Evolutionary conservation across 2,888 invertebrate species (phyloP).

Genomic region (Eupithecia subumbrata): DNA sequence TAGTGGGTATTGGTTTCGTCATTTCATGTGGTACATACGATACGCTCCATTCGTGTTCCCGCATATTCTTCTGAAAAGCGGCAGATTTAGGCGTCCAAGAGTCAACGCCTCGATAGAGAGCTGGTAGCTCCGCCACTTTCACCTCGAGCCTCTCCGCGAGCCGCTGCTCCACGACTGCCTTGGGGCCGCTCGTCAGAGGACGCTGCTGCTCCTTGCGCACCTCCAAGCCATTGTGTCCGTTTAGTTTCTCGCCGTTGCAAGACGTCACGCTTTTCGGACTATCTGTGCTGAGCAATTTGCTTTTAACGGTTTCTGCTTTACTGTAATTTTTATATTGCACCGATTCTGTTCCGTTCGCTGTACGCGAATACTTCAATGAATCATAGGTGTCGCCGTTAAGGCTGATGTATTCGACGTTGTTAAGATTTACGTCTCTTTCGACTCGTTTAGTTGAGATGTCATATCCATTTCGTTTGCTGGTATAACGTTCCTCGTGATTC

Average conservation of each 20-base stretch:
- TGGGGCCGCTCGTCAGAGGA: conserved; percentile 74
- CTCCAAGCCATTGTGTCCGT: conserved; percentile 69
- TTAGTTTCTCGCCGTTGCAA: conserved; percentile 77
- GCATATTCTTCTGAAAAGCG: conserved; percentile 83
- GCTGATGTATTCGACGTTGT: conserved; percentile 76
- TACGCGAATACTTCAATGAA: conserved; percentile 81
- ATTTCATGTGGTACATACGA: conserved; percentile 74
- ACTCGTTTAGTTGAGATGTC: conserved; percentile 71
- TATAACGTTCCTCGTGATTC: conserved; percentile 74
- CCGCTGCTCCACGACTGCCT: conserved; percentile 76
- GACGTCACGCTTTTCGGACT: conserved; percentile 80
- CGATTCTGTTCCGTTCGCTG: conserved; percentile 81
- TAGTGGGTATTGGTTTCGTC: conserved; percentile 52
- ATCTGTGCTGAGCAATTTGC: conserved; percentile 80
- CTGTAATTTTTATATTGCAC: conserved; percentile 80
- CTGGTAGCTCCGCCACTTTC: conserved; percentile 85
- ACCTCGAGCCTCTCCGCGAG: conserved; percentile 81
- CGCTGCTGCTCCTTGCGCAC: conserved; percentile 73
- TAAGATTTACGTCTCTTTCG: conserved; percentile 76
- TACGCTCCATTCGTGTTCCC: conserved; percentile 84
- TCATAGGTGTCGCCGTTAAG: conserved; percentile 78
- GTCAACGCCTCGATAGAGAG: conserved; percentile 88
- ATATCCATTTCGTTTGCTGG: conserved; percentile 75
- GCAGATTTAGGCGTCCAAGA: conserved; percentile 90
- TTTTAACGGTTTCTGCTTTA: conserved; percentile 80